phyloP scores from a whole-genome alignment of 64 coral and sea anemone species.

The Platygyra sinensis region DNA sequence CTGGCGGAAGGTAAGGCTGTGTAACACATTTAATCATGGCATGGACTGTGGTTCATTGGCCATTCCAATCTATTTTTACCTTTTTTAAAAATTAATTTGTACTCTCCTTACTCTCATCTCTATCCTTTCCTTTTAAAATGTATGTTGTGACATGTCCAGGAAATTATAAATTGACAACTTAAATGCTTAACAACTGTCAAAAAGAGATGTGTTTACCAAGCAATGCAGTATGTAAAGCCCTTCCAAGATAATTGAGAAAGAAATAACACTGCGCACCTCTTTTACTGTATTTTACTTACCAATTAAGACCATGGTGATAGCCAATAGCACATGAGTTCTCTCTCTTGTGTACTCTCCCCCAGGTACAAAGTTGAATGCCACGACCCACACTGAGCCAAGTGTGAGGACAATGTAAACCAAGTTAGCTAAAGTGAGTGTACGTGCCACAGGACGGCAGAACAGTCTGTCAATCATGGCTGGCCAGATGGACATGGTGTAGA shows the following conservation, averaged over 20 bases:
- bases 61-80: no score
- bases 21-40: no score
- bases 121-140: no score
- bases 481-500: constrained; percentile 95
- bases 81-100: no score
- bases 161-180: no score
- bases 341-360: constrained; percentile 91
- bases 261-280: neutral
- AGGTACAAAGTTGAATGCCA: constrained; percentile 95
- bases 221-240: neutral
- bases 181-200: no score
- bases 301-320: constrained; percentile 77
- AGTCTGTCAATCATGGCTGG: constrained; percentile 93
- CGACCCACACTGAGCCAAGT: constrained; percentile 94
- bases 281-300: constrained; percentile 44
- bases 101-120: no score
- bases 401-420: constrained; percentile 78
- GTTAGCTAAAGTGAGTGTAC: constrained; percentile 71
- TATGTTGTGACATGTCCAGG: no score
- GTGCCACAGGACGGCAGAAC: constrained; percentile 71
- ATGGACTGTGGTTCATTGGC: no score
- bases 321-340: constrained; percentile 81
- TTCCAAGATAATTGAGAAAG: neutral
- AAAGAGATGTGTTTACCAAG: no score
- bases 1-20: no score